phyloP scores from a whole-genome alignment of 2,888 invertebrate genomes.

The Myathropa florea region DNA sequence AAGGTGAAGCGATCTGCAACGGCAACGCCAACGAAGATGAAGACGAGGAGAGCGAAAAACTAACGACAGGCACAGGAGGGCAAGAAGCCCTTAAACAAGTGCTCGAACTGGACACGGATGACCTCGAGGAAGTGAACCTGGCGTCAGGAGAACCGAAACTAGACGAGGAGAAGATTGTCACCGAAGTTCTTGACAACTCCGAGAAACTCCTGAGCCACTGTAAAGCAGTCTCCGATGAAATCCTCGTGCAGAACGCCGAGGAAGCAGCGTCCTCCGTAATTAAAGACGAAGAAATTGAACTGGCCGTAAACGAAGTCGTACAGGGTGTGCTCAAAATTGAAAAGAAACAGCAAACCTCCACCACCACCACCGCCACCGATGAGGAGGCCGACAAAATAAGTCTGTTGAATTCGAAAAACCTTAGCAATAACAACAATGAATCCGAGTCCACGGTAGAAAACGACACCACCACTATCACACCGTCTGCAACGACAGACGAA shows the following conservation, averaged over 20 bases:
- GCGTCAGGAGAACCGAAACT: slow-evolving; percentile 74
- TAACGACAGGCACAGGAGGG: slow-evolving; percentile 75
- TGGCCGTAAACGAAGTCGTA: slow-evolving; percentile 82
- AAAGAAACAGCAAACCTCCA: slow-evolving; percentile 74
- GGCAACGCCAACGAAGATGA: slow-evolving; percentile 68
- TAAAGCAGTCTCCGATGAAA: slow-evolving; percentile 77
- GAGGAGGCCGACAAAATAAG: slow-evolving; percentile 74
- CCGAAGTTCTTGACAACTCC: slow-evolving; percentile 82
- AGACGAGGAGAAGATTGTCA: slow-evolving; percentile 82
- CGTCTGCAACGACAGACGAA: slow-evolving; percentile 55
- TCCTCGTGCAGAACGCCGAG: slow-evolving; percentile 74
- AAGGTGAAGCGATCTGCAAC: slow-evolving; percentile 77
- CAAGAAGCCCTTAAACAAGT: slow-evolving; percentile 80
- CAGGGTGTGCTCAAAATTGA: slow-evolving; percentile 81
- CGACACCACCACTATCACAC: slow-evolving; percentile 70
- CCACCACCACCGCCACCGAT: slow-evolving; percentile 59
- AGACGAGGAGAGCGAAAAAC: slow-evolving; percentile 44
- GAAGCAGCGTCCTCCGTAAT: slow-evolving; percentile 79
- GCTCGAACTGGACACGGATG: slow-evolving; percentile 77
- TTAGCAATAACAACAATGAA: slow-evolving; percentile 74
- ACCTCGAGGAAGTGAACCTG: slow-evolving; percentile 76
- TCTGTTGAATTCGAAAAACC: slow-evolving; percentile 78
- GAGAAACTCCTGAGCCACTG: slow-evolving; percentile 82
- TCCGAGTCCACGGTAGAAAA: slow-evolving; percentile 57
- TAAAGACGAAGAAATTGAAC: slow-evolving; percentile 82